phyloP scores from a whole-genome alignment of 1,140 invertebrate genomes.

The Rhizoglyphus robini region DNA sequence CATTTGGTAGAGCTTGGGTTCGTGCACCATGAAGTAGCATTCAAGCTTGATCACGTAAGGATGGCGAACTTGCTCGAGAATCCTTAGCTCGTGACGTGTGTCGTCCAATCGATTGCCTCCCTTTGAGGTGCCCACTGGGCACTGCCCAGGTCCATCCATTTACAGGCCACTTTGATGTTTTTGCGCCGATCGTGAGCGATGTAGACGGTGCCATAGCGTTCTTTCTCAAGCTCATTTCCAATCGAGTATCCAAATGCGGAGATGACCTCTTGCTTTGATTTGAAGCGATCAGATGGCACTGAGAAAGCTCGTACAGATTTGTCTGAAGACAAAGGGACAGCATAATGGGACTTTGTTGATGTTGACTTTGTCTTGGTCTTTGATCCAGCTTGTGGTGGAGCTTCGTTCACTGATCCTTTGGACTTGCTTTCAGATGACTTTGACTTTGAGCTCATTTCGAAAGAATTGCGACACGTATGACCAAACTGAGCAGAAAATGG shows the following conservation, averaged over 20 bases:
- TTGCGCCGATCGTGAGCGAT: background rate
- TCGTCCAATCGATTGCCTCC: background rate
- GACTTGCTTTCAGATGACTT: too few relatives aligned
- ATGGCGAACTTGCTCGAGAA: constrained; percentile 4
- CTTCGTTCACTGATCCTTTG: too few relatives aligned
- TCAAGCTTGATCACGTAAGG: constrained; percentile 4
- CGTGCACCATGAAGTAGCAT: background rate
- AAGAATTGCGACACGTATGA: too few relatives aligned
- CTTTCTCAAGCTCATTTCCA: background rate
- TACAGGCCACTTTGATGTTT: background rate
- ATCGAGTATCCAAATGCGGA: background rate
- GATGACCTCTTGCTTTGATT: background rate
- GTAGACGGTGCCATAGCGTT: background rate
- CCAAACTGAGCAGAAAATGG: too few relatives aligned
- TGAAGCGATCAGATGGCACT: background rate
- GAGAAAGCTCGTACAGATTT: background rate
- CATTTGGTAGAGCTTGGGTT: background rate
- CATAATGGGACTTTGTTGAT: too few relatives aligned
- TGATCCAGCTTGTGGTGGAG: too few relatives aligned
- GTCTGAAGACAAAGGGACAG: too few relatives aligned
- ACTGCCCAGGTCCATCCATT: constrained; percentile 1
- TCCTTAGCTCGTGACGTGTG: background rate
- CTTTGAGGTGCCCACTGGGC: too few relatives aligned
- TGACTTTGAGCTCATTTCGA: too few relatives aligned
- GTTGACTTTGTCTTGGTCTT: too few relatives aligned